Evolutionary conservation across 2,797 vertebrate species (phyloP), one percentile per base, ranked within the genome.

Genomic region (Anabacerthia variegaticeps): DNA sequence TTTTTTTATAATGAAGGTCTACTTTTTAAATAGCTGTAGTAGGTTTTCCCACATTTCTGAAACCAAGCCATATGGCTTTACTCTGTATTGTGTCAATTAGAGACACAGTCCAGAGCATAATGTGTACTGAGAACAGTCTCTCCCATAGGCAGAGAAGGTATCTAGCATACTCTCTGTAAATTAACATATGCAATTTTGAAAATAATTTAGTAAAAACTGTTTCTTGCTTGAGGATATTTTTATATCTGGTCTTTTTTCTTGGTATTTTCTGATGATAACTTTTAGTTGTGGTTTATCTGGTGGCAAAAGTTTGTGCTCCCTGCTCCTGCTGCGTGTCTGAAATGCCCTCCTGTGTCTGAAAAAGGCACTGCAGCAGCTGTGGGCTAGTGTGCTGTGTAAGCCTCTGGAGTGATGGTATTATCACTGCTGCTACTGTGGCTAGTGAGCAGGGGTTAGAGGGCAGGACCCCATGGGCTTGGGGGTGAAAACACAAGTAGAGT

Each of bases 301-400:
- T 19, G 68, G 37, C 32, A 5, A 2, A 27, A 14, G 34, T 34
- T 39, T 61, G 36, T 12, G 28, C 37, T 63, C 27, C 26, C 30
- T 43, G 34, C 23, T 80, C 11, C 19, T 46, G 54, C 28, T 30
- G 69, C 0, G 10, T 36, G 75, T 86, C 3, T 39, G 73, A 77
- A 83, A 46, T 82, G 72, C 96, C 96, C 96, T 95, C 97, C 88
- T 88, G 96, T 96, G 97, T 68, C 39, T 62, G 51, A 39, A 88
- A 37, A 22, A 63, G 63, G 91, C 89, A 94, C 28, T 96, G 88
- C 94, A 96, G 83, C 44, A 41, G 23, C 67, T 46, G 62, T 5
- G 1, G 19, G 21, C 6, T 5, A 7, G 14, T 0, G 46, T 0
- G 1, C 54, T 18, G 30, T 6, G 16, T 56, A 14, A 30, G 7